These are phyloP conservation scores for Microctenopoma stevenorrisi DNA, from an alignment of 2,797 vertebrate species.

Conservation along the genomic window DNA sequence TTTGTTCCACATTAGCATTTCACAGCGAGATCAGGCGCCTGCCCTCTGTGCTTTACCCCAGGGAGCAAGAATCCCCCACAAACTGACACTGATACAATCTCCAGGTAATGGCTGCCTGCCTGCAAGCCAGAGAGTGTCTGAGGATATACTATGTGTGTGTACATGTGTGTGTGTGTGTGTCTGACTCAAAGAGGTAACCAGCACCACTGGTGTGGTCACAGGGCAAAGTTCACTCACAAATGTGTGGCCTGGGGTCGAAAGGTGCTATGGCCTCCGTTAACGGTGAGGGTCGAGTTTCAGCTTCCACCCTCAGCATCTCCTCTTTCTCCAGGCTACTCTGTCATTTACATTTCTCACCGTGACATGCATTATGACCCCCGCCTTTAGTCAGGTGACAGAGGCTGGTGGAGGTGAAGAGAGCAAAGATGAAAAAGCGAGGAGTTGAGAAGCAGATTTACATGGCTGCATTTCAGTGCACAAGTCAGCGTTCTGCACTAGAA, in stretches of 20 bases:
- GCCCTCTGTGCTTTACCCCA: constrained; percentile 74
- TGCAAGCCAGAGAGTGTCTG: constrained; percentile 70
- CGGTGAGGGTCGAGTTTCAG: constrained; percentile 82
- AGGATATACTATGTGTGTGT: constrained; percentile 53
- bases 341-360: constrained; percentile 76
- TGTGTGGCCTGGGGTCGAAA: constrained; percentile 82
- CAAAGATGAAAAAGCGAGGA: constrained; percentile 31
- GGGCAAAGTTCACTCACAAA: constrained; percentile 83
- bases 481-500: background rate
- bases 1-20: constrained; percentile 82
- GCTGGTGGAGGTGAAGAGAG: constrained; percentile 52
- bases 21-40: constrained; percentile 77
- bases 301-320: constrained; percentile 64
- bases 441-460: constrained; percentile 28
- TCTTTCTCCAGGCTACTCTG: constrained; percentile 65
- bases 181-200: constrained; percentile 65
- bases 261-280: constrained; percentile 80
- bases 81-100: constrained; percentile 83
- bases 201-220: constrained; percentile 78
- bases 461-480: constrained; percentile 14
- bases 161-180: constrained; percentile 35
- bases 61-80: constrained; percentile 74
- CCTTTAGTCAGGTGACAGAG: constrained; percentile 69
- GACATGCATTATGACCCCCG: constrained; percentile 68
- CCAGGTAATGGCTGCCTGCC: constrained; percentile 77